Base-by-base conservation (phyloP, 2,797 vertebrate species). In the Poeciliopsis infans region DNA sequence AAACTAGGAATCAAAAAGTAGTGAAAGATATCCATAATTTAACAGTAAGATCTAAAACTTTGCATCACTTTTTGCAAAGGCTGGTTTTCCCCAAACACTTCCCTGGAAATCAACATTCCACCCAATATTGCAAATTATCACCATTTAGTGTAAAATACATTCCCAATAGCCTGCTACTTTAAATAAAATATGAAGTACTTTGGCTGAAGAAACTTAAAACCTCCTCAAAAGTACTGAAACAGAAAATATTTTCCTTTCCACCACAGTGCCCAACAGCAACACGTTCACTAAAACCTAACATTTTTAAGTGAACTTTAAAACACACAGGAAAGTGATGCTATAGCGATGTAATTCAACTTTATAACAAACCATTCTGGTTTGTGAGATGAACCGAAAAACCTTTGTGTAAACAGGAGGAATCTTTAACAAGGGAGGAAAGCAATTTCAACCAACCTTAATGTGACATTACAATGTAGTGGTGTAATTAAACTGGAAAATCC, bases 401-500 rank as follows among this genome's bases (percentile, higher is more conserved):
- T 82, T 76, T 75, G 69, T 33, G 51, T 76, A 79, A 77, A 39
- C 69, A 20, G 82, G 79, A 85, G 83, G 85, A 89, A 81, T 83
- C 7, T 87, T 91, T 87, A 87, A 90, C 77, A 86, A 89, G 87
- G 59, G 59, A 72, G 74, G 87, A 49, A 74, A 84, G 77, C 77
- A 83, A 87, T 90, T 90, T 83, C 53, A 80, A 83, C 83, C 81
- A 85, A 82, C 76, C n/a, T 79, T 76, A n/a, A 88, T 85, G 87
- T 86, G 88, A 92, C 92, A 93, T 88, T 86, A 91, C 88, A 85
- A 84, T 87, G 77, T 36, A 73, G 76, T 73, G 57, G 83, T 28
- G 16, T 86, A 90, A 93, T 88, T 87, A 90, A 89, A 88, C 68
- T 86, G 89, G 88, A 91, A 92, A 90, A 89, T 81, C 83, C 83